phyloP scores from a whole-genome alignment of 2,113 vertebrate species.

The Xiphophorus maculatus region DNA sequence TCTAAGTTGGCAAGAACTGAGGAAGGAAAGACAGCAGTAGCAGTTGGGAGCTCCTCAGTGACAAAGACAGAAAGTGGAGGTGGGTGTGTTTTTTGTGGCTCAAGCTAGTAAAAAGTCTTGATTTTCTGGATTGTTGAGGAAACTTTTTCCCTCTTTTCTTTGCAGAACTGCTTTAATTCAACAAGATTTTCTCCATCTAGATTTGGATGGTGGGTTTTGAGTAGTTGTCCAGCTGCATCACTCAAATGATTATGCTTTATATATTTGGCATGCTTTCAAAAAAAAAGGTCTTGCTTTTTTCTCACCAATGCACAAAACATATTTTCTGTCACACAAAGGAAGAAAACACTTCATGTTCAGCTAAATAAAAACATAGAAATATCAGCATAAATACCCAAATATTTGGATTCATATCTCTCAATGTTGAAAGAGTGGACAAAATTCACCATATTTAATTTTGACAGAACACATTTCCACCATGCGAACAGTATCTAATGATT shows the following conservation, averaged over 20 bases:
- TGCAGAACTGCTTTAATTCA: too few species aligned
- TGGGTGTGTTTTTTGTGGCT: background rate
- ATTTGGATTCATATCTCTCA: too few species aligned
- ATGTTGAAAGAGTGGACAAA: too few species aligned
- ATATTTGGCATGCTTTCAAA: background rate
- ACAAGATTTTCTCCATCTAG: background rate
- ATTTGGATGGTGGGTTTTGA: background rate
- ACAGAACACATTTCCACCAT: too few species aligned
- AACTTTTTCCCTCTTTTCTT: background rate
- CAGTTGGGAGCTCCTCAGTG: constrained; percentile 6
- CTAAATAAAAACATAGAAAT: too few species aligned
- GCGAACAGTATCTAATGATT: too few species aligned
- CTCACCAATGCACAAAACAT: background rate
- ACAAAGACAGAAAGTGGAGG: background rate
- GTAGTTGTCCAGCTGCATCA: background rate
- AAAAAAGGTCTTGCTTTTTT: too few species aligned
- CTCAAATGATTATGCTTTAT: background rate
- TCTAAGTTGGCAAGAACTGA: constrained; percentile 21
- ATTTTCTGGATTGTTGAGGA: background rate
- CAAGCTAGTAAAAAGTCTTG: too few species aligned
- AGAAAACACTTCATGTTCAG: too few species aligned
- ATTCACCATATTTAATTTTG: too few species aligned
- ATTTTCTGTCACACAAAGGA: background rate
- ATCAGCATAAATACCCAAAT: too few species aligned
- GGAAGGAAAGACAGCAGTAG: constrained; percentile 23